phyloP scores from a whole-genome alignment of 2,888 invertebrate genomes.

The Drosophila robusta region DNA sequence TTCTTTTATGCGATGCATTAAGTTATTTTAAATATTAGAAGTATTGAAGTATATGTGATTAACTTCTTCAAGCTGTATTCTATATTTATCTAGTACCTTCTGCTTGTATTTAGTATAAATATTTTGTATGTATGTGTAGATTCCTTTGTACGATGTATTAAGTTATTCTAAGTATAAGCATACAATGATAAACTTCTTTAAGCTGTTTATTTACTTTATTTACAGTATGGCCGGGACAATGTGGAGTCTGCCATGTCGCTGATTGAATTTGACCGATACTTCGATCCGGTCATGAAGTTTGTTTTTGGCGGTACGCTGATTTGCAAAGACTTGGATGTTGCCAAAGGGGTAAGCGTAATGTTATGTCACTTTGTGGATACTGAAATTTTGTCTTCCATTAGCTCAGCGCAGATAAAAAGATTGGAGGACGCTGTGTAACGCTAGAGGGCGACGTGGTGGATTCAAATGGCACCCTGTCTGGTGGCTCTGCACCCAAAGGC shows the following conservation, averaged over 20 bases:
- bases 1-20: too few species aligned
- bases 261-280: conserved; percentile 88
- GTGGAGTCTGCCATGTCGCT: conserved; percentile 93
- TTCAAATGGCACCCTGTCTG: conserved; percentile 95
- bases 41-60: too few species aligned
- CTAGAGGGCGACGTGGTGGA: conserved; percentile 96
- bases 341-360: conserved; percentile 86
- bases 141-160: too few species aligned
- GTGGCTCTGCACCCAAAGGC: conserved; percentile 90
- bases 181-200: too few species aligned
- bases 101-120: too few species aligned
- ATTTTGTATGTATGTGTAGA: too few species aligned
- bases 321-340: conserved; percentile 92
- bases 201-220: conserved; percentile 8
- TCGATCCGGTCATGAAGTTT: conserved; percentile 93
- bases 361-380: neutral
- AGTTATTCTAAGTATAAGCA: too few species aligned
- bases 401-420: conserved; percentile 91
- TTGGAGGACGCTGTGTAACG: conserved; percentile 91
- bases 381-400: conserved; percentile 52
- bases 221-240: conserved; percentile 91
- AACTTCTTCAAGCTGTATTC: too few species aligned
- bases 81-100: too few species aligned
- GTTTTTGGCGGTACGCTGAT: conserved; percentile 95
- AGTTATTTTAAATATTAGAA: too few species aligned